These are phyloP conservation scores for Pseudoatta argentina DNA, from an alignment of 1,140 invertebrate genomes.

Conservation along the genomic window DNA sequence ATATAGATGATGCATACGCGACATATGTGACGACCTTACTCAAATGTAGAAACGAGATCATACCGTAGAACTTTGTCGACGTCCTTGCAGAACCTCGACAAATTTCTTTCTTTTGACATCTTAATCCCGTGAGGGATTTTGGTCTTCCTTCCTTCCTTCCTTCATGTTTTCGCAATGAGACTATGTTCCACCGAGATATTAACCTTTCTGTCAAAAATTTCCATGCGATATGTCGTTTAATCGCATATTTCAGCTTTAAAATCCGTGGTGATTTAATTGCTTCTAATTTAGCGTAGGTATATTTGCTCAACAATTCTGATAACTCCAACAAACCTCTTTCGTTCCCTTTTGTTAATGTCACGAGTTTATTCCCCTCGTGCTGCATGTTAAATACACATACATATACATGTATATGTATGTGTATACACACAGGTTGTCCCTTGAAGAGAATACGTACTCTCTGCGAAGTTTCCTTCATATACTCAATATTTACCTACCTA, in stretches of 20 bases:
- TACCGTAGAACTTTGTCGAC: neutral
- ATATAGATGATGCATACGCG: slow-evolving; percentile 19
- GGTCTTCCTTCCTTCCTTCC: neutral
- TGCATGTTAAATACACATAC: neutral
- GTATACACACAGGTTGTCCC: neutral
- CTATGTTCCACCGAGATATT: neutral
- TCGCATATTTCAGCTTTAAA: slow-evolving; percentile 4
- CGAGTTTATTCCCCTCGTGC: neutral
- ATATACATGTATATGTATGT: neutral
- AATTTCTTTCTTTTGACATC: slow-evolving; percentile 35
- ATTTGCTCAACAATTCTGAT: slow-evolving; percentile 43
- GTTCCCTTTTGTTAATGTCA: neutral
- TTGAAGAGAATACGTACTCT: slow-evolving; percentile 13
- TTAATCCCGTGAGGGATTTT: slow-evolving; percentile 6
- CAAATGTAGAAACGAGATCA: neutral
- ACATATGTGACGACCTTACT: neutral
- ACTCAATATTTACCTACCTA: slow-evolving; percentile 34
- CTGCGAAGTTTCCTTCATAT: slow-evolving; percentile 8
- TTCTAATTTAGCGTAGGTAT: slow-evolving; percentile 1
- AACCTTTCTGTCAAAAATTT: slow-evolving; percentile 11
- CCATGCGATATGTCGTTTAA: neutral
- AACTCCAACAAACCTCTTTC: slow-evolving; percentile 5
- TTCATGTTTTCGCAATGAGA: neutral
- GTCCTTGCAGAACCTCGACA: neutral
- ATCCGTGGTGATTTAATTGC: neutral